Percentiles rank a stretch among this genome's conserved stretches.
These are phyloP conservation scores for Melopsittacus undulatus DNA, from an alignment of 2,797 vertebrate species.

Conservation along the genomic window DNA sequence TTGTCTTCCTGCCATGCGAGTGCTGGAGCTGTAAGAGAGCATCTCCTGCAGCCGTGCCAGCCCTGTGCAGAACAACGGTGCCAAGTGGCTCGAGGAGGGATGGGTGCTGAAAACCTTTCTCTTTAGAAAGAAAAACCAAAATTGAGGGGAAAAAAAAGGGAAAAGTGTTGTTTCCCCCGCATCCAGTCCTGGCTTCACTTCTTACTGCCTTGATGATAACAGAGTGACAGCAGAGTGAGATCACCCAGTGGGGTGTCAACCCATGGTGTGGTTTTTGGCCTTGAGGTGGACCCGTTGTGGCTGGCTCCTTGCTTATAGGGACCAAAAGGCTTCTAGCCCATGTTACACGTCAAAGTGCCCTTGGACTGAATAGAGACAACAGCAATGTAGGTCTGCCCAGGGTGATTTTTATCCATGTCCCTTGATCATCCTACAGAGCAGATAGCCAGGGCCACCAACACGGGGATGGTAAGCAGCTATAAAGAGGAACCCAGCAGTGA, in stretches of 20 bases:
- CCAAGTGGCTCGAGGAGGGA: background rate
- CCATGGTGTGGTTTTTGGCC: background rate
- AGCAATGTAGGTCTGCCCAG: background rate
- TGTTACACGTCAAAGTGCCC: background rate
- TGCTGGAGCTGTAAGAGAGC: background rate
- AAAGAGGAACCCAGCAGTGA: accelerated
- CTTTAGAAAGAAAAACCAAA: background rate
- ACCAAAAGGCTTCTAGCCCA: background rate
- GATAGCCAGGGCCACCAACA: background rate
- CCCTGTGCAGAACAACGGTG: background rate
- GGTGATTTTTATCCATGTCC: constrained; percentile 65
- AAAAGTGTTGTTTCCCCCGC: background rate
- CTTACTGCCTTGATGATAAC: background rate
- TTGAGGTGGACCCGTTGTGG: background rate
- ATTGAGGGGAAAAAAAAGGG: background rate
- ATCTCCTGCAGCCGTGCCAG: background rate
- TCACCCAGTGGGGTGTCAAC: background rate
- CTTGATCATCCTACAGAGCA: background rate
- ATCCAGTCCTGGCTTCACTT: background rate
- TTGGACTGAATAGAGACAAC: background rate
- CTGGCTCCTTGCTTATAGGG: background rate
- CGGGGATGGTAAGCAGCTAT: background rate
- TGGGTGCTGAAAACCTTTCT: background rate
- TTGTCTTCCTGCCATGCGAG: background rate
- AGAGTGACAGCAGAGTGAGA: background rate